phyloP scores from a whole-genome alignment of 2,797 vertebrate genomes.

The Varecia variegata region DNA sequence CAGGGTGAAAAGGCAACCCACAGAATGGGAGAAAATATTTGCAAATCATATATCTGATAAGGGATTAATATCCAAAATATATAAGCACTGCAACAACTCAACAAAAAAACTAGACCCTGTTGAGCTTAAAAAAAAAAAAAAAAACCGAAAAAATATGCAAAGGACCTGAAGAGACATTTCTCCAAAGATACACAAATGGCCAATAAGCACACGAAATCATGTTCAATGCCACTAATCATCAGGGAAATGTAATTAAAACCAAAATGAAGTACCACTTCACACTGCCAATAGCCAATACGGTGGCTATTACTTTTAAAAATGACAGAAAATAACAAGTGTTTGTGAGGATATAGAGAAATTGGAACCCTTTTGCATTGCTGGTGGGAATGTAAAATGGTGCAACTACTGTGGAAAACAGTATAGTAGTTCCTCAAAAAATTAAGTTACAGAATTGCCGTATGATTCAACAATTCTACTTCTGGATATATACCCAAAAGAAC shows the following conservation, averaged over 20 bases:
- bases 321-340: not conserved
- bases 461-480: not conserved
- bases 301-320: not conserved
- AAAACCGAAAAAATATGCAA: not conserved
- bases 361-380: not conserved
- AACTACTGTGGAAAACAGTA: not conserved
- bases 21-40: not conserved
- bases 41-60: not conserved
- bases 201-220: not conserved
- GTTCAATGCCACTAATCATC: not conserved
- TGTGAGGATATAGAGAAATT: not conserved
- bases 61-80: not conserved
- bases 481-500: not conserved
- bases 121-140: not conserved
- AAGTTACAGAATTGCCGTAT: not conserved
- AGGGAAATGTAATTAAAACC: not conserved
- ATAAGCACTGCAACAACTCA: not conserved
- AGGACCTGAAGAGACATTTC: not conserved
- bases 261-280: not conserved
- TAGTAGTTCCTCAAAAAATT: not conserved
- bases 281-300: not conserved
- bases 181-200: not conserved
- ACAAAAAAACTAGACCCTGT: not conserved
- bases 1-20: not conserved
- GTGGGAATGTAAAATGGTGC: not conserved